A percentile compares a stretch with the other conserved stretches of the same genome.
phyloP scores from a whole-genome alignment of 2,113 vertebrate genomes.

The Poeciliopsis occidentalis region DNA sequence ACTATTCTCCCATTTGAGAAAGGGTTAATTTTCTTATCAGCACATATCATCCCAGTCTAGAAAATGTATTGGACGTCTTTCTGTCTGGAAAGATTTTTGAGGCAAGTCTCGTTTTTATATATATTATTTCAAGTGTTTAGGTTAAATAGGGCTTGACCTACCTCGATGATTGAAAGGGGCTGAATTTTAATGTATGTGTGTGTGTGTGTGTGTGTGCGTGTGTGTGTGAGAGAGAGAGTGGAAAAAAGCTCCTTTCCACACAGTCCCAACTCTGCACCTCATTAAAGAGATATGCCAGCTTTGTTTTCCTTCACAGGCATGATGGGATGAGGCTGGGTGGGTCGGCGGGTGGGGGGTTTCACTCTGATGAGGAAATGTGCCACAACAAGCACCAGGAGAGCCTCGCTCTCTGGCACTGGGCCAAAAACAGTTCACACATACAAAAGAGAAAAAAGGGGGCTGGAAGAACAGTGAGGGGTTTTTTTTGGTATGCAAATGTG shows the following conservation, averaged over 20 bases:
- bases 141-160: slow-evolving; percentile 63
- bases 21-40: slow-evolving; percentile 48
- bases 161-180: slow-evolving; percentile 55
- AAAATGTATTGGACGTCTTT: slow-evolving; percentile 6
- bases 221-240: background rate
- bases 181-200: slow-evolving; percentile 76
- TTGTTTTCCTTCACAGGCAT: slow-evolving; percentile 81
- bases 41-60: slow-evolving; percentile 27
- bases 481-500: slow-evolving; percentile 79
- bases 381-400: slow-evolving; percentile 77
- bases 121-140: slow-evolving; percentile 29
- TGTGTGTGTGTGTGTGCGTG: too few species aligned
- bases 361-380: slow-evolving; percentile 79
- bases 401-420: slow-evolving; percentile 69
- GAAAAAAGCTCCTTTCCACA: slow-evolving; percentile 65
- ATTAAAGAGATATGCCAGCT: slow-evolving; percentile 84
- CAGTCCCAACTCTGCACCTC: slow-evolving; percentile 73
- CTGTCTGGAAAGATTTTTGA: slow-evolving; percentile 19
- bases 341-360: slow-evolving; percentile 20
- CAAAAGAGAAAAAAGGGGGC: slow-evolving; percentile 39
- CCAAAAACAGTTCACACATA: slow-evolving; percentile 71
- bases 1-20: slow-evolving; percentile 44
- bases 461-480: slow-evolving; percentile 25
- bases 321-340: slow-evolving; percentile 74
- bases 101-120: slow-evolving; percentile 4